Base-by-base conservation (phyloP, 1,140 invertebrate species). In the Drosophila burlai region DNA sequence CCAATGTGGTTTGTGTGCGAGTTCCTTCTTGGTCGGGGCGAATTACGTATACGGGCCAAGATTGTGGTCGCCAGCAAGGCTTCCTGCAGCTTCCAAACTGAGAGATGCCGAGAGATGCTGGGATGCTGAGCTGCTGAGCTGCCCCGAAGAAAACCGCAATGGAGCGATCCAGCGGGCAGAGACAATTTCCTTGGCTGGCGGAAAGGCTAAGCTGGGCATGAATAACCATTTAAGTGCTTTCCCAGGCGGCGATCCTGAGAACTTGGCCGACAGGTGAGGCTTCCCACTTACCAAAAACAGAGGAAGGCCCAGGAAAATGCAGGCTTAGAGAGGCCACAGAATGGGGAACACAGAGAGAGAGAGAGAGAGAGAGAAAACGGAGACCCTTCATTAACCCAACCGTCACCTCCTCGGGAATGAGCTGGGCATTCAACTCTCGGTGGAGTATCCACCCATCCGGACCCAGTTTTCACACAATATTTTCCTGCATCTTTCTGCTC, bases 161-260 rank as follows among this genome's bases (percentile, higher is more conserved):
- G 63, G 52, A 42, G 52, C 66, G 59, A 82, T 57, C 80, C 49
- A 50, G 64, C 45, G 50, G 60, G 57, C 72, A 50, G 46, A 77
- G 55, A 81, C 78, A 84, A 90, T 89, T 89, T 89, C 84, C 85
- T 89, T 89, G 84, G 69, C 77, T 78, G 31, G 55, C 58, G 46
- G 67, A 73, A 73, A 86, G 89, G 84, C 81, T 83, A 77, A 49
- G 74, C 77, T 46, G 62, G 55, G 68, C 84, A 90, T 90, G 84
- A 81, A 90, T 81, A 90, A 57, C 66, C 85, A 90, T 89, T 89
- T 89, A 89, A 90, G 85, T 84, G 85, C 85, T 89, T 89, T 89
- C 84, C 84, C 84, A 89, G 84, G 77, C 85, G 74, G 69, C 71
- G 46, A 64, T 89, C 84, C 84, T 89, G 84, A 90, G 84, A 89